Percentiles rank a stretch among this genome's conserved stretches.
phyloP scores from a whole-genome alignment of 2,797 vertebrate genomes.

The Sciurus vulgaris region DNA sequence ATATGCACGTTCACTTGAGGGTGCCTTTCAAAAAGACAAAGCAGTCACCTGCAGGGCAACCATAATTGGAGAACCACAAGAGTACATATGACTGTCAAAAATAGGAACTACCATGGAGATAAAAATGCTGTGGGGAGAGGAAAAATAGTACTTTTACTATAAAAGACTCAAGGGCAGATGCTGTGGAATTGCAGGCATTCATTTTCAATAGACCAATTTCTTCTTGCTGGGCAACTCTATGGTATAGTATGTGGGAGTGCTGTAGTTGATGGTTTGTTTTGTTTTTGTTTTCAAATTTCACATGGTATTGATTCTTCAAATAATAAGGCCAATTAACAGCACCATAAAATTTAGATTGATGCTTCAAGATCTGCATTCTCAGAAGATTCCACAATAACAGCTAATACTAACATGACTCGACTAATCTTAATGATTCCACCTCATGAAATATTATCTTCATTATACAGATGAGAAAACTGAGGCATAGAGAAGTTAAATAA shows the following conservation, averaged over 20 bases:
- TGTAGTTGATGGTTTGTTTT: background rate
- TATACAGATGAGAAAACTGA: conserved; percentile 33
- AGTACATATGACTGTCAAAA: background rate
- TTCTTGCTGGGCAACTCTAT: background rate
- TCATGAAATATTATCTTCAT: background rate
- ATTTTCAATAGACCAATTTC: conserved; percentile 13
- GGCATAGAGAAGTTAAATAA: background rate
- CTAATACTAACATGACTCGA: background rate
- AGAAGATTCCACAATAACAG: background rate
- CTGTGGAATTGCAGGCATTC: background rate
- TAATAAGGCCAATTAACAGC: background rate
- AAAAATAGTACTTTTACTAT: conserved; percentile 1
- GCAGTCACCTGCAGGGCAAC: background rate
- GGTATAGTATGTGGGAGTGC: background rate
- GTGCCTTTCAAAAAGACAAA: conserved; percentile 13
- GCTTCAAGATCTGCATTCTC: background rate
- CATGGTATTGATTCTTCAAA: background rate
- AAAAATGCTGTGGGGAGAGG: background rate
- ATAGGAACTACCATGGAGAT: background rate
- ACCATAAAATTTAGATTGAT: background rate
- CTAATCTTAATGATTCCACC: background rate
- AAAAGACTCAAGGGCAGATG: background rate
- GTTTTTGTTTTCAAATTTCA: background rate
- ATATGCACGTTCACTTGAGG: background rate
- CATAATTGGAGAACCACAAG: background rate